phyloP scores from a whole-genome alignment of 2,888 invertebrate species.

The Pegoplata infirma region DNA sequence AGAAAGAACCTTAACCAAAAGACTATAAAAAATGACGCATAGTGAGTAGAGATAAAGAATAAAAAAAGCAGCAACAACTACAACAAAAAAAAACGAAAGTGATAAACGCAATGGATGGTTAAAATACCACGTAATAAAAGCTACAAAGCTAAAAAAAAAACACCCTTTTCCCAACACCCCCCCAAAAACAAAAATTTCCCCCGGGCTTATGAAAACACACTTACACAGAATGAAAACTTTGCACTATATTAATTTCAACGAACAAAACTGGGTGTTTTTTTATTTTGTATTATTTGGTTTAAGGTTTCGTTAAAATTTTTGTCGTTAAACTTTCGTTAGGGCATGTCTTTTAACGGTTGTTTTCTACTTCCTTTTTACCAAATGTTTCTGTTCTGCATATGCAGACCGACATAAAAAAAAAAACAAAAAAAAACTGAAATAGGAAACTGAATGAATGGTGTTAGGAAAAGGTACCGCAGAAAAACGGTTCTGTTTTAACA shows the following conservation, averaged over 20 bases:
- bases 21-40: conserved; percentile 56
- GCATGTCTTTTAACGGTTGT: conserved; percentile 43
- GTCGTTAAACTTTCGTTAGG: conserved; percentile 52
- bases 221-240: neutral
- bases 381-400: neutral
- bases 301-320: conserved; percentile 16
- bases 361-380: neutral
- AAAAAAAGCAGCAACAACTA: too few species aligned
- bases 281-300: too few species aligned
- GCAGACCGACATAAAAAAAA: too few species aligned
- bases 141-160: conserved; percentile 28
- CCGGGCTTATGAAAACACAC: neutral
- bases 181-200: conserved; percentile 14
- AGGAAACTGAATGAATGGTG: conserved; percentile 23
- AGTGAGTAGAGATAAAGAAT: conserved; percentile 49
- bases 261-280: conserved; percentile 29
- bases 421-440: too few species aligned
- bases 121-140: neutral
- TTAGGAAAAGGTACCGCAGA: conserved; percentile 59
- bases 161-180: too few species aligned
- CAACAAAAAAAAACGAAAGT: conserved; percentile 58
- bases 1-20: conserved; percentile 33
- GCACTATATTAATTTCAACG: neutral
- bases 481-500: conserved; percentile 54
- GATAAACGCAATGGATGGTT: conserved; percentile 47